Evolutionary conservation across 2,797 vertebrate species (phyloP).

Genomic region (Eulemur rubriventer): DNA sequence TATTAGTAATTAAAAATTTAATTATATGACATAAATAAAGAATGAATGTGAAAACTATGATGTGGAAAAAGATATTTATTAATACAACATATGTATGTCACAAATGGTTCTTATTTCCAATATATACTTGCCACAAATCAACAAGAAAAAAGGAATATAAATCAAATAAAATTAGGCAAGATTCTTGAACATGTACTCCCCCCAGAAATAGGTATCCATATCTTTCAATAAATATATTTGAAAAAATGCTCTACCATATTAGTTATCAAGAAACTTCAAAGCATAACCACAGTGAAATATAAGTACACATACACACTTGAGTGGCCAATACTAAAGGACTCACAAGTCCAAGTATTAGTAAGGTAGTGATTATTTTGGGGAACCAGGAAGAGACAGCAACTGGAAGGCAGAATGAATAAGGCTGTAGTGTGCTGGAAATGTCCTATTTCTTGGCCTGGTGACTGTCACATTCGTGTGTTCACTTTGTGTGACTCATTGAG

Average conservation of each 20-base stretch:
- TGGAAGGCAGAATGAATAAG: background rate
- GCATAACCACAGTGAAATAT: background rate
- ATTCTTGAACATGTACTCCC: background rate
- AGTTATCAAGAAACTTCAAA: too few species aligned
- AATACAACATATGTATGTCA: background rate
- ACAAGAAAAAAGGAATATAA: background rate
- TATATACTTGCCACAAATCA: background rate
- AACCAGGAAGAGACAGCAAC: background rate
- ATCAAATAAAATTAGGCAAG: background rate
- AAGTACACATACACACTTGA: accelerated
- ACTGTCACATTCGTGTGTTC: accelerated
- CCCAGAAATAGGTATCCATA: too few species aligned
- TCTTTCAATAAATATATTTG: background rate
- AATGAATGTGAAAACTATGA: background rate
- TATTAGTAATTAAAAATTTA: background rate
- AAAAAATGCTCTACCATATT: background rate
- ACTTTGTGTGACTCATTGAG: background rate
- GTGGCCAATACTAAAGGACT: background rate
- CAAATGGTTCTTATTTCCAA: background rate
- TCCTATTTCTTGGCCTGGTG: too few species aligned
- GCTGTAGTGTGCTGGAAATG: too few species aligned
- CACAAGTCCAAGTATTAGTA: background rate
- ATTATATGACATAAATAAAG: background rate
- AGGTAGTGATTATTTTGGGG: background rate
- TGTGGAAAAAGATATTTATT: background rate